phyloP scores from a whole-genome alignment of 2,888 invertebrate species.

The Siphlonurus alternatus region DNA sequence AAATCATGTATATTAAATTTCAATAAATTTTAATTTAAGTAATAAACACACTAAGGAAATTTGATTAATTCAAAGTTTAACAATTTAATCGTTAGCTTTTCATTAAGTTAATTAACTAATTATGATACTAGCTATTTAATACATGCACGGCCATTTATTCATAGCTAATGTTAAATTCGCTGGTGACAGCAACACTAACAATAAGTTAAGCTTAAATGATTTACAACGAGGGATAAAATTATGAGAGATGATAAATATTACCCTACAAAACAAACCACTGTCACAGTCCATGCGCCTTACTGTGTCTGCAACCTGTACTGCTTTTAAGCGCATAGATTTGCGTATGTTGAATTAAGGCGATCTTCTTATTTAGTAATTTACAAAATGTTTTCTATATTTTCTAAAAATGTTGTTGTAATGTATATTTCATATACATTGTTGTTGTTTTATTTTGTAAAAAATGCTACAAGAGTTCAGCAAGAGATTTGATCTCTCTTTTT shows the following conservation, averaged over 20 bases:
- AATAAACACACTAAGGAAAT: neutral
- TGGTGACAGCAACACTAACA: neutral
- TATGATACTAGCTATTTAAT: neutral
- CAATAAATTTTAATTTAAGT: neutral
- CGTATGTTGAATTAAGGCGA: too few species aligned
- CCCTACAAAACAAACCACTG: too few species aligned
- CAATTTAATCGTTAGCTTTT: neutral
- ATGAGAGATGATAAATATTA: neutral
- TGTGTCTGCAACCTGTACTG: too few species aligned
- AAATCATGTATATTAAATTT: neutral
- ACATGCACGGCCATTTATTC: neutral
- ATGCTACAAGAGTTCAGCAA: too few species aligned
- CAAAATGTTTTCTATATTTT: too few species aligned
- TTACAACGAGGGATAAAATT: neutral
- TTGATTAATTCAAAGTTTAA: neutral
- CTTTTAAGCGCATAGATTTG: too few species aligned
- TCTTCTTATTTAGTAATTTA: too few species aligned
- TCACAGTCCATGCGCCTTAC: too few species aligned
- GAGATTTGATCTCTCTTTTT: too few species aligned
- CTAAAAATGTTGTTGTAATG: too few species aligned
- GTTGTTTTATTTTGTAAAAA: too few species aligned
- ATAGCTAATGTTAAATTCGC: neutral
- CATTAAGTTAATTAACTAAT: neutral
- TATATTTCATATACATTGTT: too few species aligned
- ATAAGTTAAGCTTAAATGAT: neutral